Conservation (phyloP, 2,888 invertebrate genomes). For the Gastracanthus pulcherrimus region DNA sequence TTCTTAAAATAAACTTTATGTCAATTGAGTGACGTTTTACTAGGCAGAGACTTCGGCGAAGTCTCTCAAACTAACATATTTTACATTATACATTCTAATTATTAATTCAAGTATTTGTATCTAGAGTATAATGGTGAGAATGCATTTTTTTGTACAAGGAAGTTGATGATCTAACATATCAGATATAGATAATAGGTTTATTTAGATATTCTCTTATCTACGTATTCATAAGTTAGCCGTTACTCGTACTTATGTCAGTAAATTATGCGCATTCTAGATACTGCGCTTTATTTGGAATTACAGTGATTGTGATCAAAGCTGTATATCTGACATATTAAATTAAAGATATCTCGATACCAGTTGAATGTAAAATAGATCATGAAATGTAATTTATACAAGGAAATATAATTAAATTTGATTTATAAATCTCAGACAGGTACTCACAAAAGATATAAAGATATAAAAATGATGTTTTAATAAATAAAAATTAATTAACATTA, state of each 20-base stretch:
- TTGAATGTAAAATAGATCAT: constrained; percentile 33
- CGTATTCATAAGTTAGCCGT: constrained; percentile 28
- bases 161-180: constrained; percentile 15
- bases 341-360: constrained; percentile 30
- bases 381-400: not conserved
- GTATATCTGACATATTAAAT: constrained; percentile 17
- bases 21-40: too few species aligned
- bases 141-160: not conserved
- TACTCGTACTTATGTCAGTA: constrained; percentile 20
- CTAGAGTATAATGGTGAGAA: not conserved
- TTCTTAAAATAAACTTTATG: too few species aligned
- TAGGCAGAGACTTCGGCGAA: too few species aligned
- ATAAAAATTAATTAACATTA: constrained; percentile 28
- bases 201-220: constrained; percentile 19
- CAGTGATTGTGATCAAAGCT: constrained; percentile 23
- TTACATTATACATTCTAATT: too few species aligned
- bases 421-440: not conserved
- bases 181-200: constrained; percentile 34
- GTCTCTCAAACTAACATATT: too few species aligned
- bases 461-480: constrained; percentile 28
- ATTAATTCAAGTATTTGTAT: too few species aligned
- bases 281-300: constrained; percentile 30
- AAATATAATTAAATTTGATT: constrained; percentile 36
- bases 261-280: constrained; percentile 40
- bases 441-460: not conserved